Evolutionary conservation across 1,140 invertebrate genomes (phyloP).

Genomic region (Tetragnatha versicolor): DNA sequence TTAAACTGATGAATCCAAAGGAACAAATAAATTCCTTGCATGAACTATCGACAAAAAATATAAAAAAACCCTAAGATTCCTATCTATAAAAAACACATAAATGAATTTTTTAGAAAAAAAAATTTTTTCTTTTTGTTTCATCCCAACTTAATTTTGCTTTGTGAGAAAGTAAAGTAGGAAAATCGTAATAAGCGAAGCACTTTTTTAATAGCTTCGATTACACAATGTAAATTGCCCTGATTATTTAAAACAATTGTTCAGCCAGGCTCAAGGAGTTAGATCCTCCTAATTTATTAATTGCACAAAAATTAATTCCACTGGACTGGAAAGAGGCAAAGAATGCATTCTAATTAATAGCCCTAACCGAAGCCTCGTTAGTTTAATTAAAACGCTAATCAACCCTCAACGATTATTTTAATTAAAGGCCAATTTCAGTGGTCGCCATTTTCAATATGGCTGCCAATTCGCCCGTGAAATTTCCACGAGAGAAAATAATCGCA

Average conservation of each 20-base stretch:
- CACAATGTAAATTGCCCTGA: not conserved
- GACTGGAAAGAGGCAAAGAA: not conserved
- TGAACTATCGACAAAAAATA: no score
- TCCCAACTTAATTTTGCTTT: no score
- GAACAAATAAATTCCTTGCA: no score
- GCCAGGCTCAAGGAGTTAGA: no score
- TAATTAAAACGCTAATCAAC: slow-evolving; percentile 42
- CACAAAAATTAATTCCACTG: slow-evolving; percentile 1
- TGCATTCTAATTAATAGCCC: slow-evolving; percentile 18
- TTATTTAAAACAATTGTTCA: not conserved
- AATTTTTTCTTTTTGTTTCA: no score
- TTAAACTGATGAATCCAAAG: no score
- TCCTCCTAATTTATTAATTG: slow-evolving; percentile 17
- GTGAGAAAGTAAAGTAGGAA: no score
- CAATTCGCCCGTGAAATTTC: slow-evolving; percentile 14
- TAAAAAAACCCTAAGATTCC: no score
- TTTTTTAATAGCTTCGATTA: not conserved
- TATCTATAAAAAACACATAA: no score
- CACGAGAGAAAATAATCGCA: slow-evolving; percentile 14
- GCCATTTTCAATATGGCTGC: slow-evolving; percentile 15
- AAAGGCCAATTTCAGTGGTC: slow-evolving; percentile 21
- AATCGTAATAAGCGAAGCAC: no score
- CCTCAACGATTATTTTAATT: slow-evolving; percentile 26
- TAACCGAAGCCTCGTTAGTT: not conserved
- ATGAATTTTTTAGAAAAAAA: no score